Base-by-base conservation (phyloP, 1,140 invertebrate species). In the Calycopis cecrops region DNA sequence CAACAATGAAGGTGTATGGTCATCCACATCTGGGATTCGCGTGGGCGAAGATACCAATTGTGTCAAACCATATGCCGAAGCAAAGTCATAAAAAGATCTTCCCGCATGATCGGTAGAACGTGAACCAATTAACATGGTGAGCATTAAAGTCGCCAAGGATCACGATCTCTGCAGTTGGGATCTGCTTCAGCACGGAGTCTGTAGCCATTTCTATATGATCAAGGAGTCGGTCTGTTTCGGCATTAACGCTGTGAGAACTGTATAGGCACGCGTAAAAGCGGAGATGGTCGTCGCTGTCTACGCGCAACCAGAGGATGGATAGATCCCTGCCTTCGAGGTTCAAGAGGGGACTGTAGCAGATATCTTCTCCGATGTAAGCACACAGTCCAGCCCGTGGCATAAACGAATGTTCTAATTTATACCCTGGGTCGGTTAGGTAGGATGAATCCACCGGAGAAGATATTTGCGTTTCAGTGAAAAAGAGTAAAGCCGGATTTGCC, bases 181-280 rank as follows among this genome's bases (percentile, higher is more conserved):
- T 56, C 50, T 50, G 57, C 35, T 51, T 47, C 12, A 52, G 38
- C 17, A 48, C 12, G 14, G 14, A 55, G 8, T 55, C 47, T 16
- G 54, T 10, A 17, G 47, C 11, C n/a, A 28, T 17, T 11, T 55
- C 14, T 28, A 60, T 33, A 52, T 60, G 40, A 28, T 52, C 52
- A 33, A 60, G 42, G 9, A 60, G 9, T 47, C 48, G 48, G 21
- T 28, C 14, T 10, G 44, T 53, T 21, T 59, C 57, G 9, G 3
- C 37, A n/a, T 63, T 51, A 21, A 50, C 51, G 34, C 50, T 60
- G 40, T 60, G 51, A 34, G 44, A 53, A 21, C 56, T 47, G 21
- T 66, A 67, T 0, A 67, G 38, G 55, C 61, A 67, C 12, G 58
- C 55, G 28, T 64, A 63, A 14, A 63, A 16, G 3, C 58, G 48